Evolutionary conservation across 1,140 invertebrate species (phyloP).

Genomic region (Octopus sinensis): DNA sequence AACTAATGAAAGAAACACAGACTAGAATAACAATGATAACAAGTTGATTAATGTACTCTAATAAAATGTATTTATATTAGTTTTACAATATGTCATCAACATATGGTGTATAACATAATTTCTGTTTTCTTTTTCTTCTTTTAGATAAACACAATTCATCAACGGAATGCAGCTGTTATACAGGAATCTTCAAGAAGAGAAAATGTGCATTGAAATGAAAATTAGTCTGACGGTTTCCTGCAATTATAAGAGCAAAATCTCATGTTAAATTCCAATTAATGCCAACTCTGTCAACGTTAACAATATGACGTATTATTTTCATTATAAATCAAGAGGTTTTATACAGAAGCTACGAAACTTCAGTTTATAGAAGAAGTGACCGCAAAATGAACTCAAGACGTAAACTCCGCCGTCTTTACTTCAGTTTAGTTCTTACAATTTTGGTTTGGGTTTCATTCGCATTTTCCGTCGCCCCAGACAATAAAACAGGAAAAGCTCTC

Average conservation of each 20-base stretch:
- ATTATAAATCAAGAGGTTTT: constrained; percentile 15
- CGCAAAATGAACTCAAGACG: neutral
- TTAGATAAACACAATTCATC: no score
- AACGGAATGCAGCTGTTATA: no score
- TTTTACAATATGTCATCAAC: no score
- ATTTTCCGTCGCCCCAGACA: neutral
- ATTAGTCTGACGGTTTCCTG: no score
- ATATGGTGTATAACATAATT: no score
- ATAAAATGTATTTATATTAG: no score
- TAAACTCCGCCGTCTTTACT: neutral
- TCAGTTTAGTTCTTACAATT: neutral
- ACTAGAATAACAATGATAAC: no score
- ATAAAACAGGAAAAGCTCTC: constrained; percentile 22
- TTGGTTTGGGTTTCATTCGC: neutral
- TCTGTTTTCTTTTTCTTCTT: no score
- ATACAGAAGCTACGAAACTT: constrained; percentile 16
- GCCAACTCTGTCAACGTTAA: neutral
- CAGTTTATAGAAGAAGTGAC: neutral
- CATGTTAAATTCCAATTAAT: neutral
- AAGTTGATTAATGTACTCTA: no score
- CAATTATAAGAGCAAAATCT: neutral
- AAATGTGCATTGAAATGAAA: no score
- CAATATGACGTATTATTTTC: neutral
- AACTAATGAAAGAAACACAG: no score
- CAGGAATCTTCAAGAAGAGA: no score